Conservation (phyloP, 92 coral and sea anemone genomes). For the Galaxea fascicularis region DNA sequence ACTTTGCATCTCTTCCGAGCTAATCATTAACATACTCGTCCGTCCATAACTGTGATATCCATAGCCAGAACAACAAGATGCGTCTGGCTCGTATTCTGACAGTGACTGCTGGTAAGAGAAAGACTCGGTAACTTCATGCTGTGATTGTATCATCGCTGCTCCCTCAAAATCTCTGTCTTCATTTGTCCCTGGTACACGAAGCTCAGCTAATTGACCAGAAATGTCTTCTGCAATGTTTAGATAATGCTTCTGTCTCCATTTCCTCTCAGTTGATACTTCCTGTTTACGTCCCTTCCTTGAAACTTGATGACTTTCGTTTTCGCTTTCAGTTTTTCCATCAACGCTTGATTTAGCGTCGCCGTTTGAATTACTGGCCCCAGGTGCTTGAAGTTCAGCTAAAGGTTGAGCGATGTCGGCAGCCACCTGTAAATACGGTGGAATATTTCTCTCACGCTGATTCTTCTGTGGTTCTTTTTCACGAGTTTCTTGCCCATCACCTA, state of each 20-base stretch:
- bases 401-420: conserved; percentile 16
- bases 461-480: neutral
- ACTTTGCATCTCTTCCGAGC: neutral
- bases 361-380: neutral
- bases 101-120: neutral
- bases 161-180: neutral
- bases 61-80: neutral
- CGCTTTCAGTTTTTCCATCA: neutral
- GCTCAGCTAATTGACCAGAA: conserved; percentile 2
- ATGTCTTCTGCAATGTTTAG: conserved; percentile 6
- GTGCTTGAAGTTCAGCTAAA: conserved; percentile 6
- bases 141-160: neutral
- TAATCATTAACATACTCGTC: neutral
- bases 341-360: neutral
- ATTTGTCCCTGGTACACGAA: neutral
- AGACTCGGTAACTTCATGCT: neutral
- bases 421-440: neutral
- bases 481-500: neutral
- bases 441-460: neutral
- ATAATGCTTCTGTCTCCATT: neutral
- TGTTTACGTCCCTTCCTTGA: neutral
- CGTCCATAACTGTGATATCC: neutral
- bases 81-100: neutral
- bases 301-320: neutral
- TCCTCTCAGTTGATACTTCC: neutral